phyloP scores from a whole-genome alignment of 2,888 invertebrate genomes.

The Trimorus sp. region DNA sequence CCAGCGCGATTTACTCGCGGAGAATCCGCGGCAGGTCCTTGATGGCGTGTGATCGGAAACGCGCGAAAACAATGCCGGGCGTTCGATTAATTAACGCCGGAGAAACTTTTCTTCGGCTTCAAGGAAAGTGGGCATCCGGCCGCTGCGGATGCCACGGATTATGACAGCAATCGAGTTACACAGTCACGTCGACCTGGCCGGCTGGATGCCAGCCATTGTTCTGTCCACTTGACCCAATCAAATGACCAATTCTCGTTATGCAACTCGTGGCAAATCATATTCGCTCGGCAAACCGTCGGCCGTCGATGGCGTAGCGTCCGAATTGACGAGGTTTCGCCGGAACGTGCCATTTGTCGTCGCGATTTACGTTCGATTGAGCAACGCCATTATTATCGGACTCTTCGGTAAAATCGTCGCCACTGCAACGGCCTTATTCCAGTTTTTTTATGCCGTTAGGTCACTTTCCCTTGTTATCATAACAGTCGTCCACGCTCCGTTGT shows the following conservation, averaged over 20 bases:
- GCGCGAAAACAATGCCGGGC: neutral
- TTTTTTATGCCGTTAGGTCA: constrained; percentile 46
- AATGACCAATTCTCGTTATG: constrained; percentile 74
- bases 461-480: constrained; percentile 56
- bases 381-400: constrained; percentile 29
- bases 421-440: constrained; percentile 61
- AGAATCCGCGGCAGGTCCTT: too few species aligned
- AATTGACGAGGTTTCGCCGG: too few species aligned
- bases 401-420: constrained; percentile 35
- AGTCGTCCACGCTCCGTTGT: constrained; percentile 20
- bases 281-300: constrained; percentile 38
- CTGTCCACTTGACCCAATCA: constrained; percentile 79
- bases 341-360: too few species aligned
- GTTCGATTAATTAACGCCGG: constrained; percentile 1
- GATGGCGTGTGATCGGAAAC: neutral
- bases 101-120: constrained; percentile 6
- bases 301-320: too few species aligned
- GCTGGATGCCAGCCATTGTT: constrained; percentile 76
- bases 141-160: constrained; percentile 75
- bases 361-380: neutral
- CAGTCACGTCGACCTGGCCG: constrained; percentile 66
- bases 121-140: constrained; percentile 41
- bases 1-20: too few species aligned
- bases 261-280: constrained; percentile 73
- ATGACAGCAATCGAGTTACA: constrained; percentile 75